Evolutionary conservation across 2,113 vertebrate species (phyloP).

Genomic region (Istiophorus platypterus): DNA sequence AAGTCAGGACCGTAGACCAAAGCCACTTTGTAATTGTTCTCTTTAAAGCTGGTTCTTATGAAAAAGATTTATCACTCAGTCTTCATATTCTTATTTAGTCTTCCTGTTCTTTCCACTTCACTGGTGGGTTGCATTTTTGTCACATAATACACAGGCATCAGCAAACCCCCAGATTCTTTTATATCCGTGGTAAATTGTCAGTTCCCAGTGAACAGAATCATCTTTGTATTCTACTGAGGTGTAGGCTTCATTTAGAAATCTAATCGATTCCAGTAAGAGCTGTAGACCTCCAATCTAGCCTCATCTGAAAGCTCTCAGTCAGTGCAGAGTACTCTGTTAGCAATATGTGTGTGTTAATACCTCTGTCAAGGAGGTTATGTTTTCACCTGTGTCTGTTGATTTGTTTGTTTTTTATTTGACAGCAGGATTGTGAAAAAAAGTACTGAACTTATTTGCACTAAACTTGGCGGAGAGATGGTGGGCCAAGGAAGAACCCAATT

Average conservation of each 20-base stretch:
- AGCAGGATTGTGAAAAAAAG: too few species aligned
- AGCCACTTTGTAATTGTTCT: too few species aligned
- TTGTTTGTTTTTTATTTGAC: too few species aligned
- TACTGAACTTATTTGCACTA: too few species aligned
- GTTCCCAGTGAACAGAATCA: background rate
- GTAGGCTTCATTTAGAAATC: conserved; percentile 1
- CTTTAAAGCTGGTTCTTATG: too few species aligned
- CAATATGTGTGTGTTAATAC: background rate
- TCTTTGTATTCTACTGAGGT: background rate
- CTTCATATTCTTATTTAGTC: background rate
- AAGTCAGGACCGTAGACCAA: conserved; percentile 8
- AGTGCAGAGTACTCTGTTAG: background rate
- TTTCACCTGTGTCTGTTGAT: too few species aligned
- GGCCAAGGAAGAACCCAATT: too few species aligned
- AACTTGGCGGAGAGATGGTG: too few species aligned
- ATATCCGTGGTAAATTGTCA: background rate
- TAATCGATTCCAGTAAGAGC: background rate
- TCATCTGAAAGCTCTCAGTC: background rate
- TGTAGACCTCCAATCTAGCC: background rate
- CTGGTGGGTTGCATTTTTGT: background rate
- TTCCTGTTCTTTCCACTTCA: background rate
- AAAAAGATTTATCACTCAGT: too few species aligned
- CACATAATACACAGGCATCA: background rate
- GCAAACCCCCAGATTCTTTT: background rate
- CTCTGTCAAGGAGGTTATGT: too few species aligned